Conservation (phyloP, 1,140 invertebrate species). For the Mactra quadrangularis region DNA sequence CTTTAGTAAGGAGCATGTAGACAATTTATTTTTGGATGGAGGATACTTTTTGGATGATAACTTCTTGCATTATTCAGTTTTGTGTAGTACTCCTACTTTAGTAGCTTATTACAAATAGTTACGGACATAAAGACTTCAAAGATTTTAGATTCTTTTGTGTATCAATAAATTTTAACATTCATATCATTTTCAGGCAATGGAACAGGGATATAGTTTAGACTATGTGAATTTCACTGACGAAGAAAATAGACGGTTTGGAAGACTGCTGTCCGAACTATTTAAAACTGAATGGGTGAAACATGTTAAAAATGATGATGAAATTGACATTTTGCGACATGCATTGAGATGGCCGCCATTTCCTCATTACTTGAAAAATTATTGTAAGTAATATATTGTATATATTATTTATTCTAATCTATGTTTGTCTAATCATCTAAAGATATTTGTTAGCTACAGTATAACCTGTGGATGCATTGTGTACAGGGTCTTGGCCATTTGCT, state of each 20-base stretch:
- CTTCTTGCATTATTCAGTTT: too few species aligned
- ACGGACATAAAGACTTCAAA: too few species aligned
- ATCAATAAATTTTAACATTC: too few species aligned
- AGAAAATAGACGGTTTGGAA: slow-evolving; percentile 2
- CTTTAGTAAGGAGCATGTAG: too few species aligned
- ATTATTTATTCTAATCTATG: not conserved
- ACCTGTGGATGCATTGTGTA: not conserved
- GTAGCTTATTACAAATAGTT: too few species aligned
- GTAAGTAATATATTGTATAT: not conserved
- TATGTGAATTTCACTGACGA: not conserved
- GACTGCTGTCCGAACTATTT: slow-evolving; percentile 10
- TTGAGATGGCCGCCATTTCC: slow-evolving; percentile 7
- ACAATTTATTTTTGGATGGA: too few species aligned
- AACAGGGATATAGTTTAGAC: slow-evolving; percentile 5
- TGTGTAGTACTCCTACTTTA: too few species aligned
- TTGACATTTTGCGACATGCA: slow-evolving; percentile 1
- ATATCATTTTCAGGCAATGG: slow-evolving; percentile 18
- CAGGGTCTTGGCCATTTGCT: not conserved
- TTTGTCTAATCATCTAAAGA: not conserved
- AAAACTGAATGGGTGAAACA: slow-evolving; percentile 18
- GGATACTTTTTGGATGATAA: too few species aligned
- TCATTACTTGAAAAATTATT: slow-evolving; percentile 7
- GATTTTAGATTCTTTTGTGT: too few species aligned
- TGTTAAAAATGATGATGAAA: not conserved
- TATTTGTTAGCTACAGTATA: not conserved